Conservation (phyloP, 2,797 vertebrate species). For the Amazona ochrocephala region DNA sequence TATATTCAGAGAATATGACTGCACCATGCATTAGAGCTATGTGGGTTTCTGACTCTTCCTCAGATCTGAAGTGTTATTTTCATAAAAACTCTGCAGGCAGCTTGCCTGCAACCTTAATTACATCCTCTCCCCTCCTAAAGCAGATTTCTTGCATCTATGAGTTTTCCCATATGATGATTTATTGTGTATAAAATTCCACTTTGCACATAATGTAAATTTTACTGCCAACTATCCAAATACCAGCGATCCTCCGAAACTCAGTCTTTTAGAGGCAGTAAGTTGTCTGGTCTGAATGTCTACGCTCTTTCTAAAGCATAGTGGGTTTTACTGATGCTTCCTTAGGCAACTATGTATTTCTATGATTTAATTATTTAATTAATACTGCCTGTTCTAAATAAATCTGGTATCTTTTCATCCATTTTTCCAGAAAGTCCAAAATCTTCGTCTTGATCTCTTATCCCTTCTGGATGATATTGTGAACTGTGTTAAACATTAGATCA, state of each 20-base stretch:
- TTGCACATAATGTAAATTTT: neutral
- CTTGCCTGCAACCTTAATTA: neutral
- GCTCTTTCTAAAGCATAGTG: neutral
- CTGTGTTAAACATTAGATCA: neutral
- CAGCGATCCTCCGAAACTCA: neutral
- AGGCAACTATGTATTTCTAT: neutral
- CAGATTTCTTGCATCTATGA: neutral
- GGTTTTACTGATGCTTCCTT: neutral
- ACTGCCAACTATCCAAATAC: neutral
- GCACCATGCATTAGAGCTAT: neutral
- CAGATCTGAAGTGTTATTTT: neutral
- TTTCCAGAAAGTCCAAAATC: neutral
- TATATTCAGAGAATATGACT: neutral
- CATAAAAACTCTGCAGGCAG: neutral
- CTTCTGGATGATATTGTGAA: neutral
- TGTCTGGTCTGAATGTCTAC: neutral
- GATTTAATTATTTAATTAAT: neutral
- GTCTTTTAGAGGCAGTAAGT: neutral
- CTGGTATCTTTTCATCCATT: neutral
- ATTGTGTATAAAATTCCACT: neutral
- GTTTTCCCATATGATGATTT: neutral
- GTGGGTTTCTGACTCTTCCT: neutral
- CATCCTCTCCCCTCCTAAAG: neutral
- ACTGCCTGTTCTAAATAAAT: neutral
- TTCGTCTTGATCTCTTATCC: neutral